phyloP scores from a whole-genome alignment of 2,888 invertebrate species.

The Sipha maydis region DNA sequence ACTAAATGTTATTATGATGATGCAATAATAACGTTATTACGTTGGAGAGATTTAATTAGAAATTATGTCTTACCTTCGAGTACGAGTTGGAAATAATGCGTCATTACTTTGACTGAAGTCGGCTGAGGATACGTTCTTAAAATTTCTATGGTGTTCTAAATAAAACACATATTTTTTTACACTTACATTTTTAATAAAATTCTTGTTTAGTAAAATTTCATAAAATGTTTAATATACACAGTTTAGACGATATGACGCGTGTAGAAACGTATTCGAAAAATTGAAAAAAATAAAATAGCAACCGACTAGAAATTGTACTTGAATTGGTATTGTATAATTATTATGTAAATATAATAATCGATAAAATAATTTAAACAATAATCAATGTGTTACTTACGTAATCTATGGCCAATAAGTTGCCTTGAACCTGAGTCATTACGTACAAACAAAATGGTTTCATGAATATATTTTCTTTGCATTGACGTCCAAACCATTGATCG shows the following conservation, averaged over 20 bases:
- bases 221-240: too few species aligned
- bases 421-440: slow-evolving; percentile 26
- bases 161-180: background rate
- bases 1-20: too few species aligned
- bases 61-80: background rate
- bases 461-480: slow-evolving; percentile 33
- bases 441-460: slow-evolving; percentile 37
- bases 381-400: slow-evolving; percentile 23
- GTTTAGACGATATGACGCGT: background rate
- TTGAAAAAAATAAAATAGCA: too few species aligned
- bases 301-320: too few species aligned
- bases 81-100: slow-evolving; percentile 63
- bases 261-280: too few species aligned
- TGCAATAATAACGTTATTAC: background rate
- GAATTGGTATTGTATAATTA: too few species aligned
- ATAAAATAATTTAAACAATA: too few species aligned
- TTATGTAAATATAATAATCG: too few species aligned
- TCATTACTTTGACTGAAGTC: slow-evolving; percentile 63
- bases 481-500: slow-evolving; percentile 25
- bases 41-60: too few species aligned
- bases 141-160: slow-evolving; percentile 61
- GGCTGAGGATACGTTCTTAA: slow-evolving; percentile 63
- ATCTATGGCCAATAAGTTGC: slow-evolving; percentile 24
- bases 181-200: too few species aligned
- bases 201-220: too few species aligned